These are phyloP conservation scores for Ceratina calcarata DNA, from an alignment of 1,140 invertebrate genomes.

Conservation along the genomic window DNA sequence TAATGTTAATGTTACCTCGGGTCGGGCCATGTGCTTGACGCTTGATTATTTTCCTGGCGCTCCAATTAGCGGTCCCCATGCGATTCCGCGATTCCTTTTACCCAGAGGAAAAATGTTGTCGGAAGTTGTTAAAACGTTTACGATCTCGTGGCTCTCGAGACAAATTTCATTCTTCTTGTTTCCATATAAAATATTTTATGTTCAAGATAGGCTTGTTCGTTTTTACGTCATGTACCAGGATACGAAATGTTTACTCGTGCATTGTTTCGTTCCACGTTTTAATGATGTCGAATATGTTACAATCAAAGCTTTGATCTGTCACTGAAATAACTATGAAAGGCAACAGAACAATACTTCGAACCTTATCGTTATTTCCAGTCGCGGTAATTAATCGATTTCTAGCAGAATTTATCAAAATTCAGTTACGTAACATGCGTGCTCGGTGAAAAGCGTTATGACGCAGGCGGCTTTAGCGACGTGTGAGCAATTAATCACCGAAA, in stretches of 20 bases:
- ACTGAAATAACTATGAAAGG: not conserved
- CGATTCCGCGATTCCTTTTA: slow-evolving; percentile 7
- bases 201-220: not conserved
- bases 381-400: slow-evolving; percentile 11
- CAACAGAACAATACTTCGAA: not conserved
- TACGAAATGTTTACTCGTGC: too few species aligned
- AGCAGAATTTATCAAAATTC: not conserved
- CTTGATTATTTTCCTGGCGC: slow-evolving; percentile 52
- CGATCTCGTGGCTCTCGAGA: slow-evolving; percentile 16
- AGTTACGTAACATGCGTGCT: not conserved
- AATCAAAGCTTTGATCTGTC: not conserved
- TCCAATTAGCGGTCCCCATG: slow-evolving; percentile 35
- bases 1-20: not conserved
- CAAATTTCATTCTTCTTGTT: not conserved
- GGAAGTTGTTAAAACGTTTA: slow-evolving; percentile 49
- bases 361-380: not conserved
- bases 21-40: slow-evolving; percentile 32
- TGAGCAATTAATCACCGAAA: slow-evolving; percentile 6
- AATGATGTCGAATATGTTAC: too few species aligned
- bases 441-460: not conserved
- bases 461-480: not conserved
- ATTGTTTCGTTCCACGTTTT: too few species aligned
- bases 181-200: not conserved
- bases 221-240: not conserved
- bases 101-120: not conserved